Conservation (phyloP, 2,797 vertebrate genomes). For the Acomys russatus region DNA sequence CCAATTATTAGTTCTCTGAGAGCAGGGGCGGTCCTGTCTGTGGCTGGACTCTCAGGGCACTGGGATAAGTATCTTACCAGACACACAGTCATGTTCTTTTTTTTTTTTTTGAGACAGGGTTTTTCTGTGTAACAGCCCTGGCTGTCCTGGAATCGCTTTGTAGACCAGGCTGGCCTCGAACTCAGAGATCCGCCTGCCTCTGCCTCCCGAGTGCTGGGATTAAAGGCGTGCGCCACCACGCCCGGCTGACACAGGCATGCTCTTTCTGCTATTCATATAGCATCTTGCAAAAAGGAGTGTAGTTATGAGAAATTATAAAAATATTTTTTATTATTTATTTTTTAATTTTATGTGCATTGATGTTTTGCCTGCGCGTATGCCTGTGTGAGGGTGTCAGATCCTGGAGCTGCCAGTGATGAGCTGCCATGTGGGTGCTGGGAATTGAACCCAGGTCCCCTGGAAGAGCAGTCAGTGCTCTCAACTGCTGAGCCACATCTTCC, state of each 20-base stretch:
- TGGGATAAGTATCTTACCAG: rapidly evolving
- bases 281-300: neutral
- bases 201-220: too few relatives aligned
- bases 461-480: neutral
- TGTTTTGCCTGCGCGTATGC: neutral
- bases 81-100: rapidly evolving
- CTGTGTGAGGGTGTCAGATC: neutral
- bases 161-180: too few relatives aligned
- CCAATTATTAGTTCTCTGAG: rapidly evolving
- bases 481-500: neutral
- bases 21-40: neutral
- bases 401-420: neutral
- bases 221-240: too few relatives aligned
- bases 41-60: rapidly evolving
- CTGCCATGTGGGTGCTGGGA: neutral
- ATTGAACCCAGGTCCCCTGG: neutral
- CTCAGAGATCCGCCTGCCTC: too few relatives aligned
- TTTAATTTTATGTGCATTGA: neutral
- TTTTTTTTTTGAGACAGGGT: too few relatives aligned
- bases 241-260: rapidly evolving
- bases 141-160: too few relatives aligned
- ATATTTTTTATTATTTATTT: neutral
- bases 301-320: rapidly evolving
- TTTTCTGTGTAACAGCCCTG: too few relatives aligned
- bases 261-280: rapidly evolving